A percentile compares a stretch with the other conserved stretches of the same genome.
These are phyloP conservation scores for Leucoma salicis DNA, from an alignment of 2,888 invertebrate species.

Conservation along the genomic window DNA sequence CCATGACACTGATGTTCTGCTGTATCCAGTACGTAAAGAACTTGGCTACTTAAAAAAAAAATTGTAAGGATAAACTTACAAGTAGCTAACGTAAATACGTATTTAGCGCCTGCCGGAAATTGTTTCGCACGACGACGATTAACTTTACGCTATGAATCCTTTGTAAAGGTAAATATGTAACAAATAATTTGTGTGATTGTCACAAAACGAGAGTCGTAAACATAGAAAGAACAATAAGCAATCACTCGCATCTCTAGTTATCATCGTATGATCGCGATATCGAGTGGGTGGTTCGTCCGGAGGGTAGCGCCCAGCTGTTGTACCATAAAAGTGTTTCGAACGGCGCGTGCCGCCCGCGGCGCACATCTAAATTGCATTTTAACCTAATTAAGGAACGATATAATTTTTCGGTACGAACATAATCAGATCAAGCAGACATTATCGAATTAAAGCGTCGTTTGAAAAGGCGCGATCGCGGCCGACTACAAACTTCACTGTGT, in stretches of 20 bases:
- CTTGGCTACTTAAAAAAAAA: too few species aligned
- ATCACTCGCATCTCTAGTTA: constrained; percentile 3
- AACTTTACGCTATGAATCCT: background rate
- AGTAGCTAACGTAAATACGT: too few species aligned
- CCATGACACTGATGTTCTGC: too few species aligned
- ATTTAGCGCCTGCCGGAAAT: constrained; percentile 17
- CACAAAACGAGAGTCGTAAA: too few species aligned
- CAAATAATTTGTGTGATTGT: too few species aligned
- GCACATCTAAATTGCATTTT: constrained; percentile 80
- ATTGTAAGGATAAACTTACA: too few species aligned
- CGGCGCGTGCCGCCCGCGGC: constrained; percentile 68
- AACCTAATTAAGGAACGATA: constrained; percentile 78
- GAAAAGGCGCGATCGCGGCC: constrained; percentile 58
- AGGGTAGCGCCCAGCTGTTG: constrained; percentile 37
- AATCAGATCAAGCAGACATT: constrained; percentile 76
- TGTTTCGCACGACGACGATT: constrained; percentile 4
- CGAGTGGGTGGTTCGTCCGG: constrained; percentile 5
- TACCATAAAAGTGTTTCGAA: constrained; percentile 51
- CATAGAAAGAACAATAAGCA: constrained; percentile 11
- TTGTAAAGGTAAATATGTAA: constrained; percentile 4
- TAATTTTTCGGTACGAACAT: constrained; percentile 79
- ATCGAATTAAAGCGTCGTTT: constrained; percentile 70
- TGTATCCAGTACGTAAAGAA: too few species aligned
- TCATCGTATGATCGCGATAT: constrained; percentile 14
- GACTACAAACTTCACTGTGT: constrained; percentile 23